Evolutionary conservation across 2,888 invertebrate species (phyloP), one percentile per base, ranked within the genome.

Genomic region (Lamproptera curius): DNA sequence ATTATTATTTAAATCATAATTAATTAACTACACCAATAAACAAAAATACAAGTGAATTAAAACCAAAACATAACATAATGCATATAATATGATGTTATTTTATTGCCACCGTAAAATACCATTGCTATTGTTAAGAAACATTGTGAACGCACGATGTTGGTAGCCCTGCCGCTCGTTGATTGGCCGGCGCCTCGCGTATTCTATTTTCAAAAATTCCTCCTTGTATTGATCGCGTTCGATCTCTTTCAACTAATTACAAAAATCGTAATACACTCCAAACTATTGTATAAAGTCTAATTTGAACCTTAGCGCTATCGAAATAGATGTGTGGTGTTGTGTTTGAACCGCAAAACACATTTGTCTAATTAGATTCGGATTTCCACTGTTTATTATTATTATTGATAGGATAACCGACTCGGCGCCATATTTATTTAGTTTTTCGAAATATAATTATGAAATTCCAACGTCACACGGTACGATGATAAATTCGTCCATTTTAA

Each of bases 141-240:
- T n/a, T n/a, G n/a, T n/a, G n/a, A n/a, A n/a, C n/a, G n/a, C n/a
- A 46, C 39, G 35, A 28, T 6, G 5, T 57, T 52, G 67, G n/a
- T 72, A 80, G 31, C 81, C 81, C 78, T 81, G 56, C 1, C 2
- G 56, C 1, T 3, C 14, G 39, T 50, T 68, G 73, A 74, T 70
- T 70, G 70, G 65, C 64, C 54, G 72, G 73, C 76, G 78, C 76
- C 73, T 74, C 63, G 73, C 72, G 65, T 70, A 72, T 74, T 73
- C 75, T 75, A 76, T 77, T 78, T 76, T 76, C 68, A 77, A 80
- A n/a, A 80, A 77, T 74, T 72, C 73, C 70, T 66, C 58, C 68
- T 65, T 65, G 72, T 73, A 76, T 79, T 76, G 77, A 73, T 66
- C 65, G 64, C 63, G 62, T 70, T 70, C 70, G 70, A 73, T 69